Base-by-base conservation (phyloP, 2,797 vertebrate species). In the Oryzias sinensis region DNA sequence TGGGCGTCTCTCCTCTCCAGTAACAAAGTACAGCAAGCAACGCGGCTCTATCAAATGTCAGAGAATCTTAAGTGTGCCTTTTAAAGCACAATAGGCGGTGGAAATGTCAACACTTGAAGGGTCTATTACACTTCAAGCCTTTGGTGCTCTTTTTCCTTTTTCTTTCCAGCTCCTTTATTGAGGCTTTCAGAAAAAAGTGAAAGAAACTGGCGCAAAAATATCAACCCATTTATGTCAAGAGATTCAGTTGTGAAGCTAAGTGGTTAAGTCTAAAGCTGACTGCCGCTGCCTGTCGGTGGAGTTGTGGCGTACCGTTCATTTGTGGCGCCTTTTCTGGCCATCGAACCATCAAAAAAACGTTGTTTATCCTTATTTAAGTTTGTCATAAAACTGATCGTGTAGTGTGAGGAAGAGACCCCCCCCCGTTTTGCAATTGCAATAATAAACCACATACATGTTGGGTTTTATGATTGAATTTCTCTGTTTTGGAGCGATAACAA, bases 71-170 rank as follows among this genome's bases (percentile, higher is more conserved):
- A 88, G 89, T 84, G 81, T 66, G 81, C 70, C 87, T 88, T 89
- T 88, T 90, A 83, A 50, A 87, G 83, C 81, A 87, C 88, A 90
- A 90, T 87, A 82, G 87, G 80, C 71, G 56, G 74, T 75, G 81
- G 74, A 89, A 89, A 91, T 91, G 90, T 89, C 88, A 90, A 79
- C 77, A 77, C 83, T 87, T 83, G 83, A 90, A 86, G 83, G 81
- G 73, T 85, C 82, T 82, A 85, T 89, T 87, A 84, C 84, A 81
- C 81, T 85, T 80, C 70, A 74, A 81, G 76, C 71, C 79, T 83
- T 84, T 74, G 74, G 63, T 72, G 80, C 49, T 62, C 54, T 74
- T 65, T 70, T 65, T 74, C 58, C 3, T 1, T 29, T 27, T 43
- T 25, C 15, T 49, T 41, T 61, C 49, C 1, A 2, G 57, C 69